Evolutionary conservation across 1,140 invertebrate species (phyloP).

Genomic region (Macrosteles quadrilineatus): DNA sequence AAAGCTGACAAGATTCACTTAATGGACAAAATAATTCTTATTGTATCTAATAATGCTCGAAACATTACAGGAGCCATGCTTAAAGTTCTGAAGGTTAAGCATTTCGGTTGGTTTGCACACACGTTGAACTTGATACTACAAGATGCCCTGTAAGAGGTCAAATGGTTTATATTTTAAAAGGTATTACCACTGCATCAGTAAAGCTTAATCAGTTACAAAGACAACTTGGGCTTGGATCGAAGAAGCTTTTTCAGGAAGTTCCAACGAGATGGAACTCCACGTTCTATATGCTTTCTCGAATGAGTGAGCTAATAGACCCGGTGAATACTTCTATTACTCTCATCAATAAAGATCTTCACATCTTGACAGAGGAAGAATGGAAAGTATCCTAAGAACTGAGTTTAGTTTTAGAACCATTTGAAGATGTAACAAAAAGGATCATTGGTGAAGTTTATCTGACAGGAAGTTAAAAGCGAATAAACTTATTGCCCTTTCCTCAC

Average conservation of each 20-base stretch:
- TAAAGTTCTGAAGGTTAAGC: constrained; percentile 28
- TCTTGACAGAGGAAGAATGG: constrained; percentile 45
- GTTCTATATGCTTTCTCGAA: constrained; percentile 41
- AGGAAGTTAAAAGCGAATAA: constrained; percentile 47
- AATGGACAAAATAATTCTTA: constrained; percentile 40
- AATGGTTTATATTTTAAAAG: not conserved
- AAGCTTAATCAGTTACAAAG: not conserved
- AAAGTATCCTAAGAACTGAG: constrained; percentile 46
- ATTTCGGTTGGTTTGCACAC: constrained; percentile 40
- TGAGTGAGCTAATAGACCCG: constrained; percentile 42
- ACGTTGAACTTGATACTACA: constrained; percentile 35
- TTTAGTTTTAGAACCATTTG: constrained; percentile 45
- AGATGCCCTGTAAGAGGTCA: constrained; percentile 17
- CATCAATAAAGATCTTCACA: constrained; percentile 43
- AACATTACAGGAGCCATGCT: constrained; percentile 34
- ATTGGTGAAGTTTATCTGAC: too few relatives aligned
- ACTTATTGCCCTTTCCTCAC: constrained; percentile 45
- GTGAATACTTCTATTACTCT: constrained; percentile 44
- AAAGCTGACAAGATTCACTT: constrained; percentile 39
- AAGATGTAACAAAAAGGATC: constrained; percentile 49
- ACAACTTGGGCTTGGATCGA: not conserved
- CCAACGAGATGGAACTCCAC: constrained; percentile 27
- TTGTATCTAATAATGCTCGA: constrained; percentile 40
- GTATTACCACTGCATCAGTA: not conserved
- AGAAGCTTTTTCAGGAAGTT: constrained; percentile 11